Percentiles rank a stretch among this genome's conserved stretches.
Conservation (phyloP, 2,113 vertebrate species). For the Chamaetylas fuelleborni region DNA sequence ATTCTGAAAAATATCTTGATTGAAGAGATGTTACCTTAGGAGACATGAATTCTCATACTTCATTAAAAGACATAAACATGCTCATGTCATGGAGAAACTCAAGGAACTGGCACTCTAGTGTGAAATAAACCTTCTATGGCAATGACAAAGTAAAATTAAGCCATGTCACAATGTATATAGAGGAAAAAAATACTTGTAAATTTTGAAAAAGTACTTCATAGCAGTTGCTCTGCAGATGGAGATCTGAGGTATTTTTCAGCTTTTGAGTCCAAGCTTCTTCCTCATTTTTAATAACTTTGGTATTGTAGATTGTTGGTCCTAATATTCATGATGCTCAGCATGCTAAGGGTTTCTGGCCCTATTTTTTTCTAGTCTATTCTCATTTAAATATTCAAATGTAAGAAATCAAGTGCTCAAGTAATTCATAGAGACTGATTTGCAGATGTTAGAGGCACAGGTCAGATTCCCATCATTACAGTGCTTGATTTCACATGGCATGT, state of each 20-base stretch:
- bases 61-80: neutral
- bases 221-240: neutral
- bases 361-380: neutral
- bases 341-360: neutral
- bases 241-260: neutral
- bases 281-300: neutral
- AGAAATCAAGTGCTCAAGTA: neutral
- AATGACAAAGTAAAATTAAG: constrained; percentile 9
- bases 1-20: neutral
- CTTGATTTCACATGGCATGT: neutral
- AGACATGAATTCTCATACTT: neutral
- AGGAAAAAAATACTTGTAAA: neutral
- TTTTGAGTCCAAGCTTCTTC: neutral
- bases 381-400: neutral
- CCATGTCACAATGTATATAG: neutral
- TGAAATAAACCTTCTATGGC: constrained; percentile 26
- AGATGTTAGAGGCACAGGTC: neutral
- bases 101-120: neutral
- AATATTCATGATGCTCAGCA: neutral
- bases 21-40: neutral
- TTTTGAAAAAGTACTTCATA: neutral
- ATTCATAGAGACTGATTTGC: neutral
- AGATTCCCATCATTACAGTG: neutral
- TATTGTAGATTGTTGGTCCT: neutral
- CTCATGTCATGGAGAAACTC: neutral